Evolutionary conservation across 2,888 invertebrate genomes (phyloP).

Genomic region (Hemaris fuciformis): DNA sequence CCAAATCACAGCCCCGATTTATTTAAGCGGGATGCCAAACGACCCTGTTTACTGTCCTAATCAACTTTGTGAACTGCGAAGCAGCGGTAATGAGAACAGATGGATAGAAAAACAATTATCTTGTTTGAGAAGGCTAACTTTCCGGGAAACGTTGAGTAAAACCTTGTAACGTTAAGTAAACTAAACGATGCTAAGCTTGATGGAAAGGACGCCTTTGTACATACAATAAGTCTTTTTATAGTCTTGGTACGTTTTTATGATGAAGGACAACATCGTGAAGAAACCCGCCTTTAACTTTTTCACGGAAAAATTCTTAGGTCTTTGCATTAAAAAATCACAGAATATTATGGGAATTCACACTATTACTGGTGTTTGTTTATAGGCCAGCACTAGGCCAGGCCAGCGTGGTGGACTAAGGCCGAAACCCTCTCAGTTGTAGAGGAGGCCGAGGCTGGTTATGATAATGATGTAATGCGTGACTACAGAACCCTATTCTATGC

Average conservation of each 20-base stretch:
- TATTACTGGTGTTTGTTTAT: no score
- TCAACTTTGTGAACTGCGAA: slow-evolving; percentile 2
- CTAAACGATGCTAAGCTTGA: slow-evolving; percentile 65
- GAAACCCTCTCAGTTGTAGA: no score
- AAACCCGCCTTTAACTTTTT: no score
- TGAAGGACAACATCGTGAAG: no score
- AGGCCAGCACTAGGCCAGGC: no score
- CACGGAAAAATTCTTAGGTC: no score
- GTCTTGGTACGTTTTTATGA: slow-evolving; percentile 65
- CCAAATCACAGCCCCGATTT: not conserved
- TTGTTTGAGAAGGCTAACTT: slow-evolving; percentile 38
- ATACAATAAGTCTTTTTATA: slow-evolving; percentile 81
- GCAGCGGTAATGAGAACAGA: not conserved
- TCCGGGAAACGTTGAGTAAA: slow-evolving; percentile 55
- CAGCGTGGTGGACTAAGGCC: no score
- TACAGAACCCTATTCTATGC: no score
- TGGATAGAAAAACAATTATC: slow-evolving; percentile 31
- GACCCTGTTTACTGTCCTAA: not conserved
- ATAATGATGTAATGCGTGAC: no score
- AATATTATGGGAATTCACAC: no score
- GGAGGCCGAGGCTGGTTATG: no score
- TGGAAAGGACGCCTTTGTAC: slow-evolving; percentile 53
- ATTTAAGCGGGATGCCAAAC: not conserved
- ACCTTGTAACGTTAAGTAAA: slow-evolving; percentile 7
- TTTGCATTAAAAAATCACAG: no score